These are phyloP conservation scores for Saccostrea glomerata DNA, from an alignment of 1,140 invertebrate species.

Conservation along the genomic window DNA sequence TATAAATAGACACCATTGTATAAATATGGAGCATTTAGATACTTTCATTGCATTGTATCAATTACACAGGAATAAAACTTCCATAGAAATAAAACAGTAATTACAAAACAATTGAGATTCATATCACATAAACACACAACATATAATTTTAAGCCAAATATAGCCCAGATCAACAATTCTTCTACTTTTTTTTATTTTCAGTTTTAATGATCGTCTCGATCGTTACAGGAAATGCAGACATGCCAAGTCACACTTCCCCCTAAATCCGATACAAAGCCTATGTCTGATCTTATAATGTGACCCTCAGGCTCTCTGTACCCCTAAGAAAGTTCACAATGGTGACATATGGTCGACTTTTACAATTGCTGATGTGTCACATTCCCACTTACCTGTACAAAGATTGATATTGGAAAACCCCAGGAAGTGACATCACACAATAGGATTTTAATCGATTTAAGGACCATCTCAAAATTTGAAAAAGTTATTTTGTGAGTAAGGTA, in stretches of 20 bases:
- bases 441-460: background rate
- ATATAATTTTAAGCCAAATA: background rate
- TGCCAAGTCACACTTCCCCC: background rate
- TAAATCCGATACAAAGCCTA: background rate
- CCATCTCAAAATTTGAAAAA: slow-evolving; percentile 8
- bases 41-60: background rate
- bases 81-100: background rate
- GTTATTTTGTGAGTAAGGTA: background rate
- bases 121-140: background rate
- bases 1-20: slow-evolving; percentile 30
- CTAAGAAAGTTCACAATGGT: background rate
- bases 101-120: background rate
- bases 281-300: background rate
- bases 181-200: background rate
- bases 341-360: slow-evolving; percentile 6
- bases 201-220: background rate
- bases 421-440: slow-evolving; percentile 53
- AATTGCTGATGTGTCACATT: slow-evolving; percentile 56
- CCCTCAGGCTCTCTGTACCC: background rate
- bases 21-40: background rate
- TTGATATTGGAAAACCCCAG: slow-evolving; percentile 34
- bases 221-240: slow-evolving; percentile 24
- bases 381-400: slow-evolving; percentile 26
- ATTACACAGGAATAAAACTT: background rate
- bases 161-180: background rate